phyloP scores from a whole-genome alignment of 2,888 invertebrate genomes.

The Agonopterix subpropinquella region DNA sequence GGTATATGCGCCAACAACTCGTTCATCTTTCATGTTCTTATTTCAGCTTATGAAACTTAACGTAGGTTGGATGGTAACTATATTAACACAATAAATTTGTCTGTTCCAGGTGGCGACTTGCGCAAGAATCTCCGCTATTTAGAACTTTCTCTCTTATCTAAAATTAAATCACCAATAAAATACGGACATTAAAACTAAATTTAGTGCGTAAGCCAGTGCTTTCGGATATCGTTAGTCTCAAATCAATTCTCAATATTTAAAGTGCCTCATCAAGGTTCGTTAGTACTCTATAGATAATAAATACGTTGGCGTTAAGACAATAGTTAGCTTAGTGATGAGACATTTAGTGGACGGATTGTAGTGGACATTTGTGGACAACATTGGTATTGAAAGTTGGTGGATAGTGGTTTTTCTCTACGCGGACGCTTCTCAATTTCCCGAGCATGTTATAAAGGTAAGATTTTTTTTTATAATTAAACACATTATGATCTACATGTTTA shows the following conservation, averaged over 20 bases:
- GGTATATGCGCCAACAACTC: too few species aligned
- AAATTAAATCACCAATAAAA: conserved; percentile 16
- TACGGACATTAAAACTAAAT: conserved; percentile 7
- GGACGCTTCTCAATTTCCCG: conserved; percentile 34
- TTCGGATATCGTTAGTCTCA: conserved; percentile 13
- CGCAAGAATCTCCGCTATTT: conserved; percentile 8
- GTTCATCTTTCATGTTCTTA: too few species aligned
- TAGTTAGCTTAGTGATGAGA: conserved; percentile 6
- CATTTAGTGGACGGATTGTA: conserved; percentile 19
- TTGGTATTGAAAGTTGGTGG: conserved; percentile 21
- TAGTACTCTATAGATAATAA: conserved; percentile 15
- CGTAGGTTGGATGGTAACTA: background rate
- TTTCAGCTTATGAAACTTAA: too few species aligned
- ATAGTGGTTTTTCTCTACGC: conserved; percentile 29
- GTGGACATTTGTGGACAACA: conserved; percentile 23
- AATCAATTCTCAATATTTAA: conserved; percentile 20
- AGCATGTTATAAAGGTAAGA: conserved; percentile 64
- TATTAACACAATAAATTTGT: conserved; percentile 6
- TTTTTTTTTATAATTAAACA: background rate
- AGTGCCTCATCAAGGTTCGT: conserved; percentile 34
- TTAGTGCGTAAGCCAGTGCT: conserved; percentile 25
- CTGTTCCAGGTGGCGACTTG: conserved; percentile 20
- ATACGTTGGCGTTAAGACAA: conserved; percentile 10
- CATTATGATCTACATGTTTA: too few species aligned
- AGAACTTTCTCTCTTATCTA: conserved; percentile 17